A percentile compares a stretch with the other conserved stretches of the same genome.
Evolutionary conservation across 2,888 invertebrate species (phyloP).

Genomic region (Hypselothyrea guttata): DNA sequence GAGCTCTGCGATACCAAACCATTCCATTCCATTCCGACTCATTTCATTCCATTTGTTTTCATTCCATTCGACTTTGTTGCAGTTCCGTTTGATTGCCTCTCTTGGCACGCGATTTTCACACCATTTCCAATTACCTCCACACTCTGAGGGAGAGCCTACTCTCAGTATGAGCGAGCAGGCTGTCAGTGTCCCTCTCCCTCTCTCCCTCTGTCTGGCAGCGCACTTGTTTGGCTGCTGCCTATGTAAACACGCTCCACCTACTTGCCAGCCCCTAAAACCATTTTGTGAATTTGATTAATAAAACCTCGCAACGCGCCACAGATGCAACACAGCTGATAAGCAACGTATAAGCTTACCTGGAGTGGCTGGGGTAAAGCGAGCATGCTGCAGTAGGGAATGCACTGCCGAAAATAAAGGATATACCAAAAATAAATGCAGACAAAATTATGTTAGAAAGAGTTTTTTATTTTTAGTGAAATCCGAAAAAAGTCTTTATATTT

Average conservation of each 20-base stretch:
- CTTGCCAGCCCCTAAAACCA: conserved; percentile 75
- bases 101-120: conserved; percentile 75
- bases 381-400: background rate
- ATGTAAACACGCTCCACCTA: conserved; percentile 77
- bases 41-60: conserved; percentile 5
- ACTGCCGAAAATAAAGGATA: conserved; percentile 1
- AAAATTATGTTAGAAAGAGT: too few relatives aligned
- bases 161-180: conserved; percentile 1
- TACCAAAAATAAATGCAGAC: too few relatives aligned
- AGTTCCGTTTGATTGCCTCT: conserved; percentile 10
- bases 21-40: conserved; percentile 16
- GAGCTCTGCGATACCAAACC: conserved; percentile 25
- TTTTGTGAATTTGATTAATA: conserved; percentile 80
- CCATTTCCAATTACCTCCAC: conserved; percentile 69
- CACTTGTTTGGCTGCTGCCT: conserved; percentile 55
- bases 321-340: conserved; percentile 75
- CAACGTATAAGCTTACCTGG: conserved; percentile 46
- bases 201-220: conserved; percentile 16
- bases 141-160: background rate
- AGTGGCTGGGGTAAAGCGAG: background rate
- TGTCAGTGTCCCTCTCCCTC: background rate
- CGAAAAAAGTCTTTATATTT: too few relatives aligned
- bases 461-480: too few relatives aligned
- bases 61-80: conserved; percentile 21
- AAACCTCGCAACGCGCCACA: conserved; percentile 78